Evolutionary conservation across 1,140 invertebrate species (phyloP).

Genomic region (Maconellicoccus hirsutus): DNA sequence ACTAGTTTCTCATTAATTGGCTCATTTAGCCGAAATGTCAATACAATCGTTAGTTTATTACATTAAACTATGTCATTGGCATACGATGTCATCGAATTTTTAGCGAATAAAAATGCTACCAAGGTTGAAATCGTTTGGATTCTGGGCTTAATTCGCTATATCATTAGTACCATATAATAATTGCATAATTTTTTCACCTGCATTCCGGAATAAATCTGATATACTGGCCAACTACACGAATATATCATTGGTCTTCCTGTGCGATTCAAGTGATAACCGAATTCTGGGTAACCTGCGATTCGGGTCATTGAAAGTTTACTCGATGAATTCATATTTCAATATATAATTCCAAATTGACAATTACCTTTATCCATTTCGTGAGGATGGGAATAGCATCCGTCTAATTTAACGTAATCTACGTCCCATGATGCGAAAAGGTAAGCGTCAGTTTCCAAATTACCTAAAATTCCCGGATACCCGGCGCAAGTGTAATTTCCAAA

Average conservation of each 20-base stretch:
- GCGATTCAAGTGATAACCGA: slow-evolving; percentile 71
- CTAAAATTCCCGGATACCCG: slow-evolving; percentile 71
- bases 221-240: slow-evolving; percentile 95
- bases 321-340: too few species aligned
- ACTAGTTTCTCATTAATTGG: too few species aligned
- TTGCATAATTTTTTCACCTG: slow-evolving; percentile 45
- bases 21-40: too few species aligned
- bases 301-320: not conserved
- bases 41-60: too few species aligned
- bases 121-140: too few species aligned
- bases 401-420: slow-evolving; percentile 80
- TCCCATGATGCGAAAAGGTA: slow-evolving; percentile 77
- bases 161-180: not conserved
- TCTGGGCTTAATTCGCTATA: too few species aligned
- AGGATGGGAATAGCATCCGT: slow-evolving; percentile 67
- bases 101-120: too few species aligned
- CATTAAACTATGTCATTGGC: too few species aligned
- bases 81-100: too few species aligned
- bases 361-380: slow-evolving; percentile 42
- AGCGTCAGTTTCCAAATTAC: slow-evolving; percentile 62
- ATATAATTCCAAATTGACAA: not conserved
- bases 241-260: slow-evolving; percentile 90
- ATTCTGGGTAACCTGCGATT: slow-evolving; percentile 67
- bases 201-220: slow-evolving; percentile 77
- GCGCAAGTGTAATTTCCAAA: slow-evolving; percentile 71